Evolutionary conservation across 2,797 vertebrate genomes (phyloP).

Genomic region (Arctocebus calabarensis): DNA sequence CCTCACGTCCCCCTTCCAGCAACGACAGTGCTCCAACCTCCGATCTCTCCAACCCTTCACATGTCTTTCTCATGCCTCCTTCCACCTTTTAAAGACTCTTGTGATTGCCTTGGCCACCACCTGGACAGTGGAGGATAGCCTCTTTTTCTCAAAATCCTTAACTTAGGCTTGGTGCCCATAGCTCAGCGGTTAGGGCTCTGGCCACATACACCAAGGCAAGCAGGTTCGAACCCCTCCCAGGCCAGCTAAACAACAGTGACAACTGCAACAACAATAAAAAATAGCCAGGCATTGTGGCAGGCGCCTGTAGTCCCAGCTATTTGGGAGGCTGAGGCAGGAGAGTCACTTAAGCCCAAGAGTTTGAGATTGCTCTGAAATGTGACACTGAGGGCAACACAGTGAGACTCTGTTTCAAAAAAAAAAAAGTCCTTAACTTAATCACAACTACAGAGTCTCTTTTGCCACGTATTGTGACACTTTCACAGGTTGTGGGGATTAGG

Average conservation of each 20-base stretch:
- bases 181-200: no score
- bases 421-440: not conserved
- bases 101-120: not conserved
- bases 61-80: not conserved
- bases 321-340: no score
- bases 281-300: no score
- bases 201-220: no score
- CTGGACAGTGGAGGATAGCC: not conserved
- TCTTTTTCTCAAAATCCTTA: not conserved
- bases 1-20: not conserved
- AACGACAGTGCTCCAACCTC: not conserved
- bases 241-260: no score
- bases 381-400: no score
- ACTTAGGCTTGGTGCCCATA: not conserved
- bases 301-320: no score
- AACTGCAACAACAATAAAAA: no score
- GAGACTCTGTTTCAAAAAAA: no score
- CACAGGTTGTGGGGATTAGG: not conserved
- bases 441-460: not conserved
- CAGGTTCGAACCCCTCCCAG: no score
- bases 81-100: constrained; percentile 3
- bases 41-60: not conserved
- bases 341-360: no score
- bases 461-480: not conserved
- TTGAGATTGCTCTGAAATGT: no score